A percentile compares a stretch with the other conserved stretches of the same genome.
Conservation (phyloP, 2,888 invertebrate species). For the Philaethria dido region DNA sequence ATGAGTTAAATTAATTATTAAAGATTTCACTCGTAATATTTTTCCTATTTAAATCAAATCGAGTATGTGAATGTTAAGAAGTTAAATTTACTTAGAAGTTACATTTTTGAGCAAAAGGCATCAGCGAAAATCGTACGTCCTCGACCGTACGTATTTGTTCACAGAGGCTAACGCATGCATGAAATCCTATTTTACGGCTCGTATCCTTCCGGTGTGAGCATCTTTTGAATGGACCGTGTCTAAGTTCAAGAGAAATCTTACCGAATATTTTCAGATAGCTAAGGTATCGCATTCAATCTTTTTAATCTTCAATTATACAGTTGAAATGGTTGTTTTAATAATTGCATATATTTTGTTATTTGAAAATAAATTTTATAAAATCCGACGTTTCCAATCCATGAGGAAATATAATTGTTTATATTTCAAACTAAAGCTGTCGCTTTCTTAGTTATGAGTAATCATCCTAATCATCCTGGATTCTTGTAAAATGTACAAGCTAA, state of each 20-base stretch:
- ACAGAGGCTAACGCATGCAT: constrained; percentile 80
- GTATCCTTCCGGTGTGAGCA: constrained; percentile 78
- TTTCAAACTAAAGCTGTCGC: no score
- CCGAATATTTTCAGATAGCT: constrained; percentile 33
- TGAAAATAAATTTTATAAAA: no score
- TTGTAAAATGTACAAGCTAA: no score
- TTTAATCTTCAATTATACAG: neutral
- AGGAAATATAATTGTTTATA: no score
- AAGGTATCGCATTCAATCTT: neutral
- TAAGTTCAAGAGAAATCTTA: constrained; percentile 58
- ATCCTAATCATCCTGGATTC: no score
- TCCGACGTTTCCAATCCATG: no score
- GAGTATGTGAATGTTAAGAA: constrained; percentile 4
- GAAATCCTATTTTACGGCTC: constrained; percentile 83
- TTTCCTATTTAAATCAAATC: constrained; percentile 9
- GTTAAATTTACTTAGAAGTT: constrained; percentile 27
- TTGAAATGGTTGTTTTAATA: neutral
- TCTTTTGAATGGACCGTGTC: constrained; percentile 77
- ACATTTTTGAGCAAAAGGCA: constrained; percentile 49
- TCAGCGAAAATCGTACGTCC: constrained; percentile 76
- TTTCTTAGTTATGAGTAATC: no score
- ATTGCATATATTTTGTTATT: no score
- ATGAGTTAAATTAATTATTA: neutral
- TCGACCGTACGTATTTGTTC: constrained; percentile 79
- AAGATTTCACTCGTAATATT: neutral